Percentiles rank a stretch among this genome's conserved stretches.
phyloP scores from a whole-genome alignment of 2,888 invertebrate genomes.

The Heliconius sara region DNA sequence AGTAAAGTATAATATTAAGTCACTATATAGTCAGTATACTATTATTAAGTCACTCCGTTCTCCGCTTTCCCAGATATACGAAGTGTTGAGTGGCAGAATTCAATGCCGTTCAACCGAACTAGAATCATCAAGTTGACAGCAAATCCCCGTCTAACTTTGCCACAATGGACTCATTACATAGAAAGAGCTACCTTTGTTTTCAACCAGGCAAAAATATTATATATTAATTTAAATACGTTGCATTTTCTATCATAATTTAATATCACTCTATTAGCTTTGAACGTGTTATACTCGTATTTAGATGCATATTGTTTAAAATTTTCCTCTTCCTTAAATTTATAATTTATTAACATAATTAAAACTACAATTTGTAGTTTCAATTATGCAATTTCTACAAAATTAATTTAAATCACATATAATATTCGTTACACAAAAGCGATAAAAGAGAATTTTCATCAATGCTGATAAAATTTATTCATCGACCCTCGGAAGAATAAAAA shows the following conservation, averaged over 20 bases:
- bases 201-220: background rate
- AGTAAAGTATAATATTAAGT: background rate
- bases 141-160: background rate
- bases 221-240: background rate
- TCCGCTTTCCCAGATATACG: background rate
- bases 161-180: no score
- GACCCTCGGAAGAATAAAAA: conserved; percentile 39
- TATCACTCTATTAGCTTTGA: background rate
- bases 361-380: conserved; percentile 8
- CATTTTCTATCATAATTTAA: background rate
- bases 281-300: background rate
- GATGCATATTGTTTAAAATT: background rate
- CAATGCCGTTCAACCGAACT: background rate
- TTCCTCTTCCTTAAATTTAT: background rate
- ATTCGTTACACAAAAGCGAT: conserved; percentile 19
- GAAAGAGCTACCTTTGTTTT: background rate
- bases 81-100: no score
- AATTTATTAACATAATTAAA: background rate
- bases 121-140: background rate
- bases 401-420: conserved; percentile 22
- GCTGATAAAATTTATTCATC: conserved; percentile 40
- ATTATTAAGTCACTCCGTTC: background rate
- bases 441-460: conserved; percentile 26
- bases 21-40: no score
- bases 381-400: background rate